phyloP scores from a whole-genome alignment of 2,113 vertebrate genomes.

The Hirundichthys speculiger region DNA sequence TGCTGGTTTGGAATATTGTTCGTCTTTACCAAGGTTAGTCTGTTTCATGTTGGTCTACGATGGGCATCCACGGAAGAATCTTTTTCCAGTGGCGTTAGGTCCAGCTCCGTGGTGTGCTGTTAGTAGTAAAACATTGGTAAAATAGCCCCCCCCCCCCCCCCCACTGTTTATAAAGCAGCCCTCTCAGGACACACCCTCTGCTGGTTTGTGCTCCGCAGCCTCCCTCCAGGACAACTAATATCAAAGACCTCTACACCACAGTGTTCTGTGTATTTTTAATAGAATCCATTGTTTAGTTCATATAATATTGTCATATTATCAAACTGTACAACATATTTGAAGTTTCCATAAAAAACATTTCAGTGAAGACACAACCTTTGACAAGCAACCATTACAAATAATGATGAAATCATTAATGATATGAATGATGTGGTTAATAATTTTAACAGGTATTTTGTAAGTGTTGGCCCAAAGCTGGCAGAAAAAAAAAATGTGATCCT shows the following conservation, averaged over 20 bases:
- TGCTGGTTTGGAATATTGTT: not conserved
- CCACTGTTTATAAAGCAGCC: not conserved
- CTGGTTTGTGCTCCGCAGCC: not conserved
- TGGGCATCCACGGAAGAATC: not conserved
- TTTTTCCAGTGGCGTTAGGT: not conserved
- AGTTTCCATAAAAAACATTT: too few species aligned
- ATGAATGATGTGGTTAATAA: too few species aligned
- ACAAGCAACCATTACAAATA: too few species aligned
- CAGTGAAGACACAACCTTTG: too few species aligned
- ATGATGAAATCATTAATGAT: too few species aligned
- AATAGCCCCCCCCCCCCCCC: not conserved
- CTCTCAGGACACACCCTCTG: not conserved
- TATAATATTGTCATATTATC: too few species aligned
- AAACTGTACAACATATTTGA: too few species aligned
- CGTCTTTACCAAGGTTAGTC: constrained; percentile 1
- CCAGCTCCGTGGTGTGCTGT: not conserved
- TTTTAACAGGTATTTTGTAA: too few species aligned
- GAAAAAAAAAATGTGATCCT: too few species aligned
- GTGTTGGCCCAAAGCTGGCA: too few species aligned
- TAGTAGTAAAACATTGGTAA: not conserved
- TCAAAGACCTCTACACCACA: not conserved
- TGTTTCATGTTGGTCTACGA: not conserved
- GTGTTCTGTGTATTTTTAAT: not conserved
- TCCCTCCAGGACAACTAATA: not conserved
- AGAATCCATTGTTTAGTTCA: too few species aligned